Conservation (phyloP, 2,888 invertebrate species). For the Morpho deidamia region DNA sequence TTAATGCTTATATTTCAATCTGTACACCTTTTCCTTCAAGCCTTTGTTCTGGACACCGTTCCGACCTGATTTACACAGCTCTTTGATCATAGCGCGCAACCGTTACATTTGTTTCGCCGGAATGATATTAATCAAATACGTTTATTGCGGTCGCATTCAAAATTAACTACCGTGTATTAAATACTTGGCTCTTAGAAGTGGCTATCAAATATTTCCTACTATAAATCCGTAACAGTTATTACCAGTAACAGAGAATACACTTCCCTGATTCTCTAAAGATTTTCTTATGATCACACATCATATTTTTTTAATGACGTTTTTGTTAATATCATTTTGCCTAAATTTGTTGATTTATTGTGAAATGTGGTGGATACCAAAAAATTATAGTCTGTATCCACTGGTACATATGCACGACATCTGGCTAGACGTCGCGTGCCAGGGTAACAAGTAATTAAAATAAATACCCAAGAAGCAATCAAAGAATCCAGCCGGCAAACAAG, state of each 20-base stretch:
- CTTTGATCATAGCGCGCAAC: conserved; percentile 59
- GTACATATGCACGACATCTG: conserved; percentile 27
- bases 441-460: conserved; percentile 36
- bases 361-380: background rate
- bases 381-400: background rate
- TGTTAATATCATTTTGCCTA: conserved; percentile 16
- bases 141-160: conserved; percentile 66
- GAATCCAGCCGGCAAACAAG: conserved; percentile 58
- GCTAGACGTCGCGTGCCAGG: conserved; percentile 18
- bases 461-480: conserved; percentile 67
- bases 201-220: conserved; percentile 73
- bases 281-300: conserved; percentile 48
- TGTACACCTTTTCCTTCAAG: conserved; percentile 31
- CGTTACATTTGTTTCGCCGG: conserved; percentile 65
- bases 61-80: conserved; percentile 49
- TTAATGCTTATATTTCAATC: conserved; percentile 44
- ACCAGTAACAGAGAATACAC: conserved; percentile 28
- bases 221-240: conserved; percentile 57
- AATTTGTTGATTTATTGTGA: conserved; percentile 4
- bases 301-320: conserved; percentile 36
- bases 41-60: conserved; percentile 38
- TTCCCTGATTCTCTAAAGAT: conserved; percentile 51
- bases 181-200: conserved; percentile 61
- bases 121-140: conserved; percentile 72
- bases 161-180: conserved; percentile 67